These are phyloP conservation scores for Umimayanthus chanpuru DNA, from an alignment of 92 coral and sea anemone species.

Conservation along the genomic window DNA sequence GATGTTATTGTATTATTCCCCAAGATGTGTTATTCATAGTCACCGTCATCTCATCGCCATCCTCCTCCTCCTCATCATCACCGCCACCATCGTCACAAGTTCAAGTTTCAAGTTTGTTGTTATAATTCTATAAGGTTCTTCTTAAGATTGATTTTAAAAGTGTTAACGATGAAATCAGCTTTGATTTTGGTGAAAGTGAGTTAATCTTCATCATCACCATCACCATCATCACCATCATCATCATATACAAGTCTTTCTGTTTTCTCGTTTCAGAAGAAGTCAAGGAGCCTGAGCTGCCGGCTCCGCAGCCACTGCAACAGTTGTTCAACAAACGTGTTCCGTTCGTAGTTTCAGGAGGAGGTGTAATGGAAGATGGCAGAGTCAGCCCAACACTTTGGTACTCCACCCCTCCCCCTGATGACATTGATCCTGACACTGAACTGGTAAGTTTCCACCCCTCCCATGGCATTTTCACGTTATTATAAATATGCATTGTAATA, in stretches of 20 bases:
- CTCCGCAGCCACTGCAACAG: conserved; percentile 90
- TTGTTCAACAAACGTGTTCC: conserved; percentile 84
- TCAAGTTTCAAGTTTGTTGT: no score
- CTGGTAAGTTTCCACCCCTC: conserved; percentile 66
- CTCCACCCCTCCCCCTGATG: conserved; percentile 98
- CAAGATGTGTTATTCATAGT: not conserved
- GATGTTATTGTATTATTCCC: no score
- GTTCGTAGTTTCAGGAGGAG: conserved; percentile 65
- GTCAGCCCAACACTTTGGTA: conserved; percentile 97
- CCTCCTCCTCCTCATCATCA: not conserved
- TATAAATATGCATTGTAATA: no score
- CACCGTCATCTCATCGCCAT: not conserved
- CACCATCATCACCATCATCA: not conserved
- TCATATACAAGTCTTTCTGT: not conserved
- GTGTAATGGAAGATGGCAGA: conserved; percentile 91
- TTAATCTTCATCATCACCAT: not conserved
- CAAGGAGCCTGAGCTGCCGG: conserved; percentile 88
- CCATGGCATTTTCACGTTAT: not conserved
- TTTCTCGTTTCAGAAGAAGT: conserved; percentile 63
- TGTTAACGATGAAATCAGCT: no score
- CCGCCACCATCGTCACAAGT: no score
- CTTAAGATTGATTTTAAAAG: no score
- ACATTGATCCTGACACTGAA: conserved; percentile 91
- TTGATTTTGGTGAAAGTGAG: no score
- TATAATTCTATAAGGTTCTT: no score